Conservation (phyloP, 2,113 vertebrate genomes). For the Cinclus mexicanus region DNA sequence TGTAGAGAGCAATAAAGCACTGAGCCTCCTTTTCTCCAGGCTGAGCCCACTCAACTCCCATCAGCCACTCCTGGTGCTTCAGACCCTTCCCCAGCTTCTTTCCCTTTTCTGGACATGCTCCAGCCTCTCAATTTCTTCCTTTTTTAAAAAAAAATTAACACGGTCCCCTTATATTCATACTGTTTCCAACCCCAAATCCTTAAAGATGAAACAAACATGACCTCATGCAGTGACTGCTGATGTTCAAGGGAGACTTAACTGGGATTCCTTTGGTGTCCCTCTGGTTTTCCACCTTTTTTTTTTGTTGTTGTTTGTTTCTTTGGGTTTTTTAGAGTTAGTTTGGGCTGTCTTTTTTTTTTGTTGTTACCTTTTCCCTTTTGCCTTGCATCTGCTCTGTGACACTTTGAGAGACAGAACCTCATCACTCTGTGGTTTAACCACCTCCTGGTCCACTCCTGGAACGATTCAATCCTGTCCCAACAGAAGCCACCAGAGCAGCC, state of each 20-base stretch:
- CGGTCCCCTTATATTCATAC: rapidly evolving
- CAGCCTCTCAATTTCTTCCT: background rate
- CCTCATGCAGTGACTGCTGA: background rate
- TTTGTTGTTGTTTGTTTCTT: background rate
- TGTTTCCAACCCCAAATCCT: background rate
- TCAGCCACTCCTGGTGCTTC: background rate
- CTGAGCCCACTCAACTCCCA: background rate
- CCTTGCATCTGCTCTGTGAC: background rate
- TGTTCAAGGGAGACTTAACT: background rate
- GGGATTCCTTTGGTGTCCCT: background rate
- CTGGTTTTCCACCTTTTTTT: background rate
- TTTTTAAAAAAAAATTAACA: background rate
- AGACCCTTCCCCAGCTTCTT: rapidly evolving
- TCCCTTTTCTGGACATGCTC: background rate
- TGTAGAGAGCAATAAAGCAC: rapidly evolving
- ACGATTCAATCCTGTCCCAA: background rate
- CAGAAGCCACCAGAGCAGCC: background rate
- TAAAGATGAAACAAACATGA: background rate
- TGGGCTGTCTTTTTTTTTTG: background rate
- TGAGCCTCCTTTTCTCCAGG: background rate
- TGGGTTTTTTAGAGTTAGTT: background rate
- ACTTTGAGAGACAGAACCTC: background rate
- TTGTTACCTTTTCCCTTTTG: background rate
- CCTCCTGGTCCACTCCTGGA: background rate
- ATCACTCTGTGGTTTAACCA: background rate